Evolutionary conservation across 2,113 vertebrate genomes (phyloP), one percentile per base, ranked within the genome.

Genomic region (Etheostoma spectabile): DNA sequence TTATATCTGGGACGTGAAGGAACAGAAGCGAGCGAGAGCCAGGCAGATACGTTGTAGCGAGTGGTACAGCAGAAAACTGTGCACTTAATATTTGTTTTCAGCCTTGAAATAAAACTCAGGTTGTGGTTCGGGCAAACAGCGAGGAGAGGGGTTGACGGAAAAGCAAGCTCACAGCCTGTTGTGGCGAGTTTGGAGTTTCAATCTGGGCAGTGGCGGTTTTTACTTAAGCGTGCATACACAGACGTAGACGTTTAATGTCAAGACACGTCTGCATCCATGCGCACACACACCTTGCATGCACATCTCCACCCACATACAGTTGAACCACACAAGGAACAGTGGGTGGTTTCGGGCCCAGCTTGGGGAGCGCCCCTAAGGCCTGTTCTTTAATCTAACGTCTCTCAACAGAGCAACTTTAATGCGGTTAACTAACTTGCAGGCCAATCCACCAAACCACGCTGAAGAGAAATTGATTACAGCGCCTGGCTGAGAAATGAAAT

Each of bases 1-100:
- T 94, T 95, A 95, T 90, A 95, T 91, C 73, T 91, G 89, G 92
- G 94, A 95, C 91, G 91, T 96, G 96, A 96, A 95, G 95, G 96
- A 94, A 93, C 93, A 95, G 93, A 93, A 91, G 91, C 80, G 21
- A 93, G 89, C 52, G 46, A 91, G 91, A 48, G 77, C 76, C 81
- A 63, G 86, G 88, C 86, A 93, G 92, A 67, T 92, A 84, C 95
- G 95, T 95, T 95, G 94, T 88, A 94, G 95, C 30, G 95, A 94
- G 95, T 95, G 94, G 94, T 90, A 91, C 88, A 60, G 92, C 95
- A 85, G 77, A 91, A 92, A 94, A 93, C 90, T 16, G n/a, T 68
- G 71, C 84, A 80, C 81, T 90, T 94, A 93, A 94, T 93, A 85
- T 91, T 83, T 93, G 89, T 94, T 93, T 93, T 93, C 88, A 91